Evolutionary conservation across 2,888 invertebrate genomes (phyloP), one percentile per base, ranked within the genome.

Genomic region (Drosophila borealis): DNA sequence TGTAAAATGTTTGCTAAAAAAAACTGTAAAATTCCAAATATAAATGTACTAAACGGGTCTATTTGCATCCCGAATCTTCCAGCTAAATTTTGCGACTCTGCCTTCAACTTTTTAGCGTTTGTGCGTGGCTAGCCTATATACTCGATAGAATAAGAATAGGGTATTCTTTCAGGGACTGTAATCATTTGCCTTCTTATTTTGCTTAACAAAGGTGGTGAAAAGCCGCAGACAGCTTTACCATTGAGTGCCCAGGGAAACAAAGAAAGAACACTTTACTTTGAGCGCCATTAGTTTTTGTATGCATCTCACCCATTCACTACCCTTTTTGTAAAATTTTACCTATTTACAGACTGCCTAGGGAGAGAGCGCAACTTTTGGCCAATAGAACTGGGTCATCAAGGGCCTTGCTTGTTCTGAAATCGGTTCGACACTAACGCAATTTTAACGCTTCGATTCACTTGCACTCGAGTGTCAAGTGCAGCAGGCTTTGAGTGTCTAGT

Each of bases 361-460:
- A 13, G 10, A 25, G n/a, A 37, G 11, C 19, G 29, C 29, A 29
- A 48, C 55, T 71, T 62, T 33, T 10, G 29, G 19, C 39, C 21
- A 19, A 19, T 46, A n/a, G 13, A 36, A 48, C 13, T 36, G 45
- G 42, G 41, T 17, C 39, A 19, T 33, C 21, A 3, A 41, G n/a
- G n/a, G 49, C 8, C n/a, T 19, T 33, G 9, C 13, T 14, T 9
- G 39, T 17, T 25, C 8, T 33, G 10, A 46, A 59, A 62, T 66
- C 44, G 48, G 25, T 53, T 59, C 14, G 33, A 25, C 33, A 44
- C 42, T 29, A 33, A 55, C 59, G 41, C 55, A 49, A 53, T 59
- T 55, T 63, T 21, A 45, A 46, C 45, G 54, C 55, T 42, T 63
- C 59, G 45, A 50, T 60, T 39, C 60, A 68, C 59, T 48, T 36